Base-by-base conservation (phyloP, 2,797 vertebrate species). In the Diplodus sargus region DNA sequence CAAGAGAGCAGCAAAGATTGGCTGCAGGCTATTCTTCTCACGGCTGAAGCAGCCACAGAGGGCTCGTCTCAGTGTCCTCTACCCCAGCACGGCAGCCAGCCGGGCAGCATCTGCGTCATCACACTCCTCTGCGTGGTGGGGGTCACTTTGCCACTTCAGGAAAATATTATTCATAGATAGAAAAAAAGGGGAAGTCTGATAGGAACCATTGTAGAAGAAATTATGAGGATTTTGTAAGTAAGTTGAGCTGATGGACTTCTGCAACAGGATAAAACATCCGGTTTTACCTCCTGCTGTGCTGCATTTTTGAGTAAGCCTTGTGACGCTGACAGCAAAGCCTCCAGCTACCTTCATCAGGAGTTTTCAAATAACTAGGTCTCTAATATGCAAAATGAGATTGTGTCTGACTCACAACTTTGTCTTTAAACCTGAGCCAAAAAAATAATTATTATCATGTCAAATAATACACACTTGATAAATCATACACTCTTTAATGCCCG, bases 11-110 rank as follows among this genome's bases (percentile, higher is more conserved):
- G 78, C 70, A 82, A 70, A 85, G 83, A 85, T 34, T 52, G 52
- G 81, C 86, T 85, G 81, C 81, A 78, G 90, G 87, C 81, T 76
- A 90, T 92, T 93, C 89, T 82, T 74, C 89, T 93, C 92, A 87
- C 58, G 42, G 86, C 65, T 79, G 75, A 91, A 76, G 80, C 72
- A 82, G 78, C 86, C 80, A 83, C 89, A 82, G 84, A 84, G 83
- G 82, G 58, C 68, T 89, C 23, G 30, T 84, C 85, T 89, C 73
- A 22, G 65, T 78, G 86, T 92, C 91, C 91, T 89, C 89, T 84
- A 72, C 83, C 88, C 78, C 54, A 25, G 81, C 84, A 86, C 80
- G 47, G 88, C 78, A 80, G 86, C 82, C 79, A 74, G 53, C 56
- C 51, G 47, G 90, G 76, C 62, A 23, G 83, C 79, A 72, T 85